phyloP scores from a whole-genome alignment of 2,888 invertebrate genomes.

The Troides helena region DNA sequence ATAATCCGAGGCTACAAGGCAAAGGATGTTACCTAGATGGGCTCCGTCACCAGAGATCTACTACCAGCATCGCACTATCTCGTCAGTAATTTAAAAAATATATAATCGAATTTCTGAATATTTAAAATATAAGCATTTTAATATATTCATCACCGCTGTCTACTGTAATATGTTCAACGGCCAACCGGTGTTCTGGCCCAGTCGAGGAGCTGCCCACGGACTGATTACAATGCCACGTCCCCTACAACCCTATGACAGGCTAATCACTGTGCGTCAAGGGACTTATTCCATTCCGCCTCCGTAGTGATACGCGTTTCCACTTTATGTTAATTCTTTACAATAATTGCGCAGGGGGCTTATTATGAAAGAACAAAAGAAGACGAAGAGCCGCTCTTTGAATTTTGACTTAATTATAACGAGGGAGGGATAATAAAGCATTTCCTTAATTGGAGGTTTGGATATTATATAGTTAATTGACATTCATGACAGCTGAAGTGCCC shows the following conservation, averaged over 20 bases:
- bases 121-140: background rate
- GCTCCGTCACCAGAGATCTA: too few relatives aligned
- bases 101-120: too few relatives aligned
- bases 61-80: too few relatives aligned
- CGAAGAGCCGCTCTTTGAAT: slow-evolving; percentile 15
- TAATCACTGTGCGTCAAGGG: slow-evolving; percentile 62
- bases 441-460: slow-evolving; percentile 17
- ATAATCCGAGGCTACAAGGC: too few relatives aligned
- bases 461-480: slow-evolving; percentile 8
- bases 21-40: too few relatives aligned
- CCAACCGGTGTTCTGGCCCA: slow-evolving; percentile 2
- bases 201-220: slow-evolving; percentile 42
- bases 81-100: too few relatives aligned
- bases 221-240: slow-evolving; percentile 57
- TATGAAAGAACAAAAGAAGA: slow-evolving; percentile 29
- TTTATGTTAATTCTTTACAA: slow-evolving; percentile 29
- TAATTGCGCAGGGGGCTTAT: slow-evolving; percentile 27
- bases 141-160: background rate
- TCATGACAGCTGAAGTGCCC: slow-evolving; percentile 3
- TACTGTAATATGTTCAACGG: background rate
- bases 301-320: slow-evolving; percentile 24
- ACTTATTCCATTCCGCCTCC: slow-evolving; percentile 46
- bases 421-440: slow-evolving; percentile 13
- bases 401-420: slow-evolving; percentile 10
- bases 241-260: slow-evolving; percentile 56